Base-by-base conservation (phyloP, 2,113 vertebrate species). In the Eulemur rufifrons region DNA sequence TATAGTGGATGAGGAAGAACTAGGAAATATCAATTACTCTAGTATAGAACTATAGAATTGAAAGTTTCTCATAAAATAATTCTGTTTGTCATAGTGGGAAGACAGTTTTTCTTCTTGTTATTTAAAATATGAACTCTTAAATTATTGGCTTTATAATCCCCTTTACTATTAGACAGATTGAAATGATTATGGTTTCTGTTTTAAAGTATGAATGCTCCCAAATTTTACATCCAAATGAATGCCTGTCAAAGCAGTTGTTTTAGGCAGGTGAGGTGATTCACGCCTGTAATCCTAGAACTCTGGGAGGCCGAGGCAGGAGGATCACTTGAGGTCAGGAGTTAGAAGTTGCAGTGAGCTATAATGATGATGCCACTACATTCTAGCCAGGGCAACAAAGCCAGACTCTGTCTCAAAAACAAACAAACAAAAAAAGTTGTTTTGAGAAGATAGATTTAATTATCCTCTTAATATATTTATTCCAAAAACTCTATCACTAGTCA, bases 41-140 rank as follows among this genome's bases (percentile, higher is more conserved):
- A 80, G 27, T n/a, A 73, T 8, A 92, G 63, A 97, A 56, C 15
- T 85, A 77, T 34, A 92, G 61, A 86, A 86, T 54, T 69, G 10
- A 86, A 95, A 89, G 34, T 76, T 94, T 91, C 61, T 95, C 21
- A 89, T 82, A 93, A 92, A 93, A 76, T 95, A 94, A 61, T 96
- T 94, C 50, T 82, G 11, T 89, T 95, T 94, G 71, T 91, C 42
- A 32, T 91, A 83, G n/a, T 84, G 45, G 56, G 39, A 86, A 95
- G n/a, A 73, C 34, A 77, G 39, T 69, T 95, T 95, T 96, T 86
- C n/a, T 95, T 78, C 50, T 90, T 39, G 17, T 93, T 39, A 17
- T 45, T 63, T 90, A 25, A 95, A 86, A 61, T 94, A 87, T 96
- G 64, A 95, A 84, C 34, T 96, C 66, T 90, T 74, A 95, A 89